Evolutionary conservation across 2,888 invertebrate genomes (phyloP).

Genomic region (Graphium colonna): DNA sequence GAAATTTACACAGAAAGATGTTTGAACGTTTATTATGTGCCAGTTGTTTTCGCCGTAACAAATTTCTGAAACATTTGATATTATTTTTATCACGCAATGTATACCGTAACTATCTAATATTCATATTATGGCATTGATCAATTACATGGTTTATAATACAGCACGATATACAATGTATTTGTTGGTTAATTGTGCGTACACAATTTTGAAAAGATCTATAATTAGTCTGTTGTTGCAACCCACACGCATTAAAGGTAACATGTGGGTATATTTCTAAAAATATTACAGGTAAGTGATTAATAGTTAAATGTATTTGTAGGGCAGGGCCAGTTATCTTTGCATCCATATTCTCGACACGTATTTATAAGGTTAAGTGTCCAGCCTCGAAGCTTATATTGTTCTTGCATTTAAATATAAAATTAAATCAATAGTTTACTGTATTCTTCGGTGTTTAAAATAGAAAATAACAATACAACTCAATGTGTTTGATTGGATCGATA

Average conservation of each 20-base stretch:
- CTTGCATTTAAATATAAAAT: slow-evolving; percentile 30
- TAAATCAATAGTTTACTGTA: not conserved
- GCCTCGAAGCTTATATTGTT: slow-evolving; percentile 42
- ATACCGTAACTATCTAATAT: slow-evolving; percentile 9
- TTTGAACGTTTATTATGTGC: not conserved
- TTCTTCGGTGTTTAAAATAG: too few relatives aligned
- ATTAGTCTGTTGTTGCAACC: not conserved
- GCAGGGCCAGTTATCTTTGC: not conserved
- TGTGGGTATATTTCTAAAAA: not conserved
- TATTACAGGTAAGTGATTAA: not conserved
- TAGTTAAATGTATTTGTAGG: not conserved
- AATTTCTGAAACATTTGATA: slow-evolving; percentile 14
- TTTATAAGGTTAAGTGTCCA: slow-evolving; percentile 48
- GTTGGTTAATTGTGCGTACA: not conserved
- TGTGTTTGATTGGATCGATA: not conserved
- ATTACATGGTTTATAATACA: slow-evolving; percentile 8
- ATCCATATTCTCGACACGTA: slow-evolving; percentile 46
- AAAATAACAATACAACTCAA: slow-evolving; percentile 13
- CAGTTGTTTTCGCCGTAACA: not conserved
- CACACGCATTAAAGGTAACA: not conserved
- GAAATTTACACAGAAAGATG: not conserved
- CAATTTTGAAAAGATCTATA: not conserved
- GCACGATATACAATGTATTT: not conserved
- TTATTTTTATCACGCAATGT: slow-evolving; percentile 8
- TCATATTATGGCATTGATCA: slow-evolving; percentile 1